Base-by-base conservation (phyloP, 2,888 invertebrate genomes). In the Chaitophorus viminalis region DNA sequence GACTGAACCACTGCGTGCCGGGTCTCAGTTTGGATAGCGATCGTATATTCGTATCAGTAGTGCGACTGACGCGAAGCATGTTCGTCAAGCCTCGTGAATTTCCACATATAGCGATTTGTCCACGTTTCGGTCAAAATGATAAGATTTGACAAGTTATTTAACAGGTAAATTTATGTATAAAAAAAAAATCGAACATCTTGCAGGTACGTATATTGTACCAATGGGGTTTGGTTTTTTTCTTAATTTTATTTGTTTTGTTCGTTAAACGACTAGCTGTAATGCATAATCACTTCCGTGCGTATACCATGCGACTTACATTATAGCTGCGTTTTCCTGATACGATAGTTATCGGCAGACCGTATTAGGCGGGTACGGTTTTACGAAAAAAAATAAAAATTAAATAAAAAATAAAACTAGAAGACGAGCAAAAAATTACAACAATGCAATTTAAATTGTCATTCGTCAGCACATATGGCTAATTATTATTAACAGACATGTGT, bases 71-170 rank as follows among this genome's bases (percentile, higher is more conserved):
- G 68, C 29, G 52, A 33, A 60, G 39, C 31, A 68, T 76, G 84
- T 76, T 14, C 39, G 46, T 39, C 25, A 36, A 9, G 8, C 4
- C 29, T 39, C 29, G 46, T 31, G 25, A 17, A 52, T 78, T 68
- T 68, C 39, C 74, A n/a, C 39, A 79, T 14, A 3, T 3, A 46
- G 46, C 46, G 14, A 14, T 46, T 46, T 46, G 11, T 36, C 36
- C n/a, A 8, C 21, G 18, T 54, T 36, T 29, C 46, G 6, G 68
- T 52, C 78, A 72, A 70, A 29, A 86, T 86, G 86, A 54, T 78
- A 52, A 78, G 84, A 85, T 52, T 46, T 29, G 84, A 85, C 68
- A 85, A 86, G 31, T 70, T 86, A 33, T 79, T 79, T 25, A 60
- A 60, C 60, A 79, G 79, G 79, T 79, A 79, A 60, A 79, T 31